Percentiles rank a stretch among this genome's conserved stretches.
Conservation (phyloP, 2,888 invertebrate genomes). For the Galerucella calmariensis region DNA sequence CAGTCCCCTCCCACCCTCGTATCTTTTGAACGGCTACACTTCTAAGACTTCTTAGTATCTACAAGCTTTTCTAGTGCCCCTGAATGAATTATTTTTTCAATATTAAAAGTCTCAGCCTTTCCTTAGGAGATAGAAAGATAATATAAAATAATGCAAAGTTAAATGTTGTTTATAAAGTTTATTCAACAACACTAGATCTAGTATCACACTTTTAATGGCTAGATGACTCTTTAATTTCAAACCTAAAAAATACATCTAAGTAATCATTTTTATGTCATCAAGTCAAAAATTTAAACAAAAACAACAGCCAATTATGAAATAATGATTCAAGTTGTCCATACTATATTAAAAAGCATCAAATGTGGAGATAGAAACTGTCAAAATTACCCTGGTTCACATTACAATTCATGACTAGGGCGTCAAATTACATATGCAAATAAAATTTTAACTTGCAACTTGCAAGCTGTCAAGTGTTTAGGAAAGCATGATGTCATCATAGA, state of each 20-base stretch:
- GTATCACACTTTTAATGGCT: slow-evolving; percentile 53
- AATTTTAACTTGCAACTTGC: too few relatives aligned
- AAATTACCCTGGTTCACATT: too few relatives aligned
- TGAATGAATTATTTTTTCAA: too few relatives aligned
- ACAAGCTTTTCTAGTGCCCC: too few relatives aligned
- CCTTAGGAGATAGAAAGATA: background rate
- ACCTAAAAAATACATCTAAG: slow-evolving; percentile 5
- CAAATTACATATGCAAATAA: too few relatives aligned
- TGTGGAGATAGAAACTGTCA: background rate
- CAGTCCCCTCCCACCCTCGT: too few relatives aligned
- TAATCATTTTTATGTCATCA: slow-evolving; percentile 5
- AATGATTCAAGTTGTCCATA: background rate
- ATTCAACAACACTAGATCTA: slow-evolving; percentile 44
- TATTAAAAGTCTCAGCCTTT: background rate
- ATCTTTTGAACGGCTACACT: too few relatives aligned
- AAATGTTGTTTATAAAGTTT: slow-evolving; percentile 1
- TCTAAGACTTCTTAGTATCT: too few relatives aligned
- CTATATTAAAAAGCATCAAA: background rate
- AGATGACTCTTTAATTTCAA: slow-evolving; percentile 20
- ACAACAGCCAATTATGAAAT: background rate
- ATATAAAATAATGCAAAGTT: background rate
- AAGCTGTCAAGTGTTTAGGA: too few relatives aligned
- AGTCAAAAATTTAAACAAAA: background rate
- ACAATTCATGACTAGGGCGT: too few relatives aligned
- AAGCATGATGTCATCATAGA: too few relatives aligned